Base-by-base conservation (phyloP, 1,140 invertebrate genomes). In the Zaprionus kolodkinae region DNA sequence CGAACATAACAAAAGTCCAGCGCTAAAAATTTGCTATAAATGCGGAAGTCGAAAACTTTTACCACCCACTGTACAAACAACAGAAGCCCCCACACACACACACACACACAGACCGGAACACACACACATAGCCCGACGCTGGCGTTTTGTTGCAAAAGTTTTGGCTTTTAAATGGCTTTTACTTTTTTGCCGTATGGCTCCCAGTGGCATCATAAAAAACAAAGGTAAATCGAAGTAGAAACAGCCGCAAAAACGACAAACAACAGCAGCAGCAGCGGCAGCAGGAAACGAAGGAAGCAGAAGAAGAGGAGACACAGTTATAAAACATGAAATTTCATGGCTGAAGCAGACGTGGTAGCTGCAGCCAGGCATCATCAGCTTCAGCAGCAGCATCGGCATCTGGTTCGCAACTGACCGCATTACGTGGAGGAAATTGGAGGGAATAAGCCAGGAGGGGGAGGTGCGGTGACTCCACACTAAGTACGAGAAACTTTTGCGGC, bases 131-230 rank as follows among this genome's bases (percentile, higher is more conserved):
- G 17, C 21, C 66, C 57, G 54, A n/a, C 60, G 35, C 63, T 45
- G 56, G 30, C 48, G 66, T 63, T 63, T 75, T 78, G 84, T 68
- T 74, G 73, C 66, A 52, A 88, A 88, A 88, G 78, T 88, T 88
- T 89, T 76, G 85, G 85, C 78, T 89, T 89, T 89, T 85, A 89
- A 89, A 89, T 89, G 85, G 85, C 86, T 89, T 89, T 89, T 89
- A 89, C 85, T 89, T 85, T 87, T 81, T 81, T 81, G 78, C 78
- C 72, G 81, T 72, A 89, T 89, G 85, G 81, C 85, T 89, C 85
- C 85, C 85, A 85, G 81, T 85, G 86, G 85, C 81, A 70, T 79
- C 83, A 89, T 89, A 89, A 89, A 89, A 89, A 80, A 81, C 78
- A 85, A 89, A 88, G 85, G 85, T 88, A 88, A 81, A 88, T 88